These are phyloP conservation scores for Procapra przewalskii DNA, from an alignment of 2,113 vertebrate species.

Conservation along the genomic window DNA sequence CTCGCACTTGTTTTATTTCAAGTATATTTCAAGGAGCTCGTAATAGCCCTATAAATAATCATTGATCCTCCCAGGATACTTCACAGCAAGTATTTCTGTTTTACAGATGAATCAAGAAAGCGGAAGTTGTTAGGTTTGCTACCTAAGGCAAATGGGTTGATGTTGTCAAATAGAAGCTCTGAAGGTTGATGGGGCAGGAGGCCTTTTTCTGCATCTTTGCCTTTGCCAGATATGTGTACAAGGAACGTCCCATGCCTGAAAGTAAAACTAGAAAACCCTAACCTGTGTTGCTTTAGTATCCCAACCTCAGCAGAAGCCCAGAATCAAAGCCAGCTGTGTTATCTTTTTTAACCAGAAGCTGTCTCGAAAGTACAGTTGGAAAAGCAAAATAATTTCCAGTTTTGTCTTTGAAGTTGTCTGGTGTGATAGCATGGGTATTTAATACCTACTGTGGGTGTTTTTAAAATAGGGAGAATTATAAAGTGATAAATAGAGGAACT, in stretches of 20 bases:
- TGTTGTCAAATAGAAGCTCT: background rate
- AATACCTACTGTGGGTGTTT: slow-evolving; percentile 68
- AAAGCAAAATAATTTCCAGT: slow-evolving; percentile 76
- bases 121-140: background rate
- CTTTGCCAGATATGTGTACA: background rate
- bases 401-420: slow-evolving; percentile 79
- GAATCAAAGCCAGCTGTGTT: slow-evolving; percentile 79
- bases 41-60: slow-evolving; percentile 42
- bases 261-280: slow-evolving; percentile 55
- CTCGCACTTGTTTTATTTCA: slow-evolving; percentile 29
- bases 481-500: slow-evolving; percentile 36
- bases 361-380: slow-evolving; percentile 63
- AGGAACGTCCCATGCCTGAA: slow-evolving; percentile 30
- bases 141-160: background rate
- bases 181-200: background rate
- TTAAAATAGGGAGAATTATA: slow-evolving; percentile 61
- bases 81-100: slow-evolving; percentile 39
- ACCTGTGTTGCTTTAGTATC: slow-evolving; percentile 73
- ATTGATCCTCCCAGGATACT: slow-evolving; percentile 13
- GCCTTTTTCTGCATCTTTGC: background rate
- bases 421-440: slow-evolving; percentile 67
- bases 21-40: slow-evolving; percentile 24
- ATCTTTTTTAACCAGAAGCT: slow-evolving; percentile 79
- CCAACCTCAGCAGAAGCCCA: slow-evolving; percentile 66
- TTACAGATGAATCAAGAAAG: slow-evolving; percentile 37